Percentiles rank a stretch among this genome's conserved stretches.
Evolutionary conservation across 92 coral and sea anemone species (phyloP).

Genomic region (Palythoa heliodiscus): DNA sequence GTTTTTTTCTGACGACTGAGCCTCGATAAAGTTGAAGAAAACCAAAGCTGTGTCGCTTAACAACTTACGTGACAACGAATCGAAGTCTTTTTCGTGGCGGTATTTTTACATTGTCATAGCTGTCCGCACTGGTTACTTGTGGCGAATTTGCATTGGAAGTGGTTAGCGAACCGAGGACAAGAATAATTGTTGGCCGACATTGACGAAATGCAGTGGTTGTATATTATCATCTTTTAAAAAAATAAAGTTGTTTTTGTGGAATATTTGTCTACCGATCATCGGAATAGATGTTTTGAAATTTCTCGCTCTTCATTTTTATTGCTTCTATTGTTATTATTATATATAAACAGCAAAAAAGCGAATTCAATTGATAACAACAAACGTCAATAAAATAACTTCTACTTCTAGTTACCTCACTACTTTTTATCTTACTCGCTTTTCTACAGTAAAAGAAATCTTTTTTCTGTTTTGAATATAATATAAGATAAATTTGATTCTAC

Average conservation of each 20-base stretch:
- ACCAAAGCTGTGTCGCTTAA: neutral
- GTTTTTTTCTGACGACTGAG: neutral
- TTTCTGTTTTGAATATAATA: neutral
- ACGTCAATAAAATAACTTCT: neutral
- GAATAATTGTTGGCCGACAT: neutral
- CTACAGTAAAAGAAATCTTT: neutral
- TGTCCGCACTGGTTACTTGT: slow-evolving; percentile 38
- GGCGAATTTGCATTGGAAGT: slow-evolving; percentile 47
- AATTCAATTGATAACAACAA: neutral
- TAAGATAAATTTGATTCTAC: neutral
- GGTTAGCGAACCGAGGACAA: slow-evolving; percentile 34
- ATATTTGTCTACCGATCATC: neutral
- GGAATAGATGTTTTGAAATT: neutral
- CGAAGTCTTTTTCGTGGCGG: slow-evolving; percentile 39
- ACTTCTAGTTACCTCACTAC: neutral
- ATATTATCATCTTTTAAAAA: neutral
- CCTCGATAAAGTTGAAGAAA: neutral
- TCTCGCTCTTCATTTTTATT: neutral
- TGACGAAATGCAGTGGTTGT: neutral
- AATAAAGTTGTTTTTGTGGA: neutral
- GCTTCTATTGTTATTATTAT: neutral
- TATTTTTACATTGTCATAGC: slow-evolving; percentile 42
- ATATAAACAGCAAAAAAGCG: neutral
- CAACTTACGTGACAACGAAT: slow-evolving; percentile 43
- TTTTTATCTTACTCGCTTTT: neutral